These are phyloP conservation scores for Rhinatrema bivittatum DNA, from an alignment of 2,797 vertebrate species.

Conservation along the genomic window DNA sequence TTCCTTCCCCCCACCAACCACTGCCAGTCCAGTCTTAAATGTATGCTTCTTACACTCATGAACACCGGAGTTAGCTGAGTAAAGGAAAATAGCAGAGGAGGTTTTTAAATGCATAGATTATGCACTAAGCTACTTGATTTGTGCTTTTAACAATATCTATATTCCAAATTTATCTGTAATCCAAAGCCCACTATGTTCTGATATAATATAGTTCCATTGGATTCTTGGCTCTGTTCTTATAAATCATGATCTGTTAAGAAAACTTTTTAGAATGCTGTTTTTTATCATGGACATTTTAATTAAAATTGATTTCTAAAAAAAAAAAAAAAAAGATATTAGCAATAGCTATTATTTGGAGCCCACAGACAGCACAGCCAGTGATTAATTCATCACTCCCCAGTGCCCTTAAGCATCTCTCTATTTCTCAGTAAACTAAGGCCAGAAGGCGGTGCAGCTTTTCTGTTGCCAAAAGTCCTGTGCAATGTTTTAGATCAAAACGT, in stretches of 20 bases:
- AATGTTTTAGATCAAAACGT: constrained; percentile 11
- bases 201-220: not conserved
- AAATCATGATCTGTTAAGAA: not conserved
- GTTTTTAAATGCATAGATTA: no score
- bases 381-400: constrained; percentile 16
- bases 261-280: not conserved
- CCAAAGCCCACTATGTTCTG: no score
- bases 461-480: constrained; percentile 8
- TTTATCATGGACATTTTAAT: constrained; percentile 21
- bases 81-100: no score
- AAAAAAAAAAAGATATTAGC: constrained; percentile 3
- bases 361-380: constrained; percentile 7
- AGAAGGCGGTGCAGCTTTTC: constrained; percentile 17
- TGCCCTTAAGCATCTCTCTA: constrained; percentile 4
- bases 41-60: no score
- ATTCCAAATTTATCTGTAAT: no score
- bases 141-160: no score
- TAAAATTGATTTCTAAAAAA: constrained; percentile 15
- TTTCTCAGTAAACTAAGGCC: constrained; percentile 3
- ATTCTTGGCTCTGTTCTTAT: constrained; percentile 6
- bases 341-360: constrained; percentile 12
- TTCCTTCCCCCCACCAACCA: no score
- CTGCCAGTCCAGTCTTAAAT: no score
- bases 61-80: no score
- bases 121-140: no score